Percentiles rank a stretch among this genome's conserved stretches.
These are phyloP conservation scores for Pogoniulus pusillus DNA, from an alignment of 2,797 vertebrate genomes.

Conservation along the genomic window DNA sequence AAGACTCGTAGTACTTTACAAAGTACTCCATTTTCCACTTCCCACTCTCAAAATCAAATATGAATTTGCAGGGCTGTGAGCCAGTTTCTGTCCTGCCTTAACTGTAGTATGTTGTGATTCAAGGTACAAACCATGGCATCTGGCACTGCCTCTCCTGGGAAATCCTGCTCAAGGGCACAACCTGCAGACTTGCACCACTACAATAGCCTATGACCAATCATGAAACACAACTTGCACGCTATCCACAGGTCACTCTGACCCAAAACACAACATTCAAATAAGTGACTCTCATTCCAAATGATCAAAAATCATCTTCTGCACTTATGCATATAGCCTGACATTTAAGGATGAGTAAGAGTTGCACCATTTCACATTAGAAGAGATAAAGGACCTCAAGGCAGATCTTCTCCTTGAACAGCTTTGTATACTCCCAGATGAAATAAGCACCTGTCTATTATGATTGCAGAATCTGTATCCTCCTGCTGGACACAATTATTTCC, in stretches of 20 bases:
- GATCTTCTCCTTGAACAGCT: background rate
- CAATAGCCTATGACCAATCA: accelerated
- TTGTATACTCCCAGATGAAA: background rate
- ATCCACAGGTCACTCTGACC: background rate
- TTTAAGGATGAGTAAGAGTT: background rate
- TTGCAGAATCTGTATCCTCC: background rate
- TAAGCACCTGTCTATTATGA: accelerated
- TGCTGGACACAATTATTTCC: background rate
- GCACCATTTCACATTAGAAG: background rate
- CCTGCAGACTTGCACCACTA: background rate
- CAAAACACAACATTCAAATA: accelerated
- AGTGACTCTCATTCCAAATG: background rate
- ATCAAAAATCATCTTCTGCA: background rate
- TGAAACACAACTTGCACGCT: too few species aligned
- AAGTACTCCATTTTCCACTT: background rate
- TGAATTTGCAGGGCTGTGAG: background rate
- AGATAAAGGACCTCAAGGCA: background rate
- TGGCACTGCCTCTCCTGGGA: background rate
- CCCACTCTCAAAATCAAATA: background rate
- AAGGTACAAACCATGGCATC: background rate
- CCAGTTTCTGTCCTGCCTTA: background rate
- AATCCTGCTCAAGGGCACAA: background rate
- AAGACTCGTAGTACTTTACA: background rate
- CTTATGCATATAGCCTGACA: background rate
- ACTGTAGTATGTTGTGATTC: background rate